These are phyloP conservation scores for Cairina moschata DNA, from an alignment of 2,113 vertebrate genomes.

Conservation along the genomic window DNA sequence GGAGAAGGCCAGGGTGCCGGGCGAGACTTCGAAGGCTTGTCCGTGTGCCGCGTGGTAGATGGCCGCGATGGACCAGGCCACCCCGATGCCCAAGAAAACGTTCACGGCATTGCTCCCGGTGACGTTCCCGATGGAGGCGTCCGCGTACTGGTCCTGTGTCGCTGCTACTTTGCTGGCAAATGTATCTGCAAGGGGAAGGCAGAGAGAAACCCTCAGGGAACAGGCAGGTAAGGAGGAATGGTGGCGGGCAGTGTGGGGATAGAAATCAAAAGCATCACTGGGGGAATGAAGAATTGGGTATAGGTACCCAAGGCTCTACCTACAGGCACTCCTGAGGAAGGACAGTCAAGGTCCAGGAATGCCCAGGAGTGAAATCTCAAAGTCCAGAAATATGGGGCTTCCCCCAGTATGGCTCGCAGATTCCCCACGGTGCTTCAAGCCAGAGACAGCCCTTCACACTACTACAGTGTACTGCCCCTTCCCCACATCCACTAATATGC, in stretches of 20 bases:
- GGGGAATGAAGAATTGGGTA: neutral
- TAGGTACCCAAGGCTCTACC: neutral
- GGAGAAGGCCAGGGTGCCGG: constrained; percentile 94
- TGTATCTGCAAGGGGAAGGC: constrained; percentile 81
- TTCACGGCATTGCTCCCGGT: constrained; percentile 98
- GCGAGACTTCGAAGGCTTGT: constrained; percentile 86
- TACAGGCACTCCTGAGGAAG: neutral
- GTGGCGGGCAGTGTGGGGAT: neutral
- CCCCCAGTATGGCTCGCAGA: neutral
- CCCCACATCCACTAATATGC: neutral
- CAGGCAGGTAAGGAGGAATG: neutral
- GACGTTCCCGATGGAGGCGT: constrained; percentile 97
- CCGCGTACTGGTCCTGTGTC: constrained; percentile 94
- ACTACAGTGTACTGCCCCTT: neutral
- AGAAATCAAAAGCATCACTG: neutral
- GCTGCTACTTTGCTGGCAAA: constrained; percentile 98
- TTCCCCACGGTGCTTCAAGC: neutral
- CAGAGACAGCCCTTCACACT: neutral
- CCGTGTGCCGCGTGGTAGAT: constrained; percentile 87
- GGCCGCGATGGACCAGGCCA: constrained; percentile 97
- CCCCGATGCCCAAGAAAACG: constrained; percentile 95
- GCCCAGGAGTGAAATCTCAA: neutral
- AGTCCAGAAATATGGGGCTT: neutral
- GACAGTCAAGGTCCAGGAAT: neutral
- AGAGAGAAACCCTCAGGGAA: neutral